Base-by-base conservation (phyloP, 1,140 invertebrate genomes). In the Drosophila micromelanica region DNA sequence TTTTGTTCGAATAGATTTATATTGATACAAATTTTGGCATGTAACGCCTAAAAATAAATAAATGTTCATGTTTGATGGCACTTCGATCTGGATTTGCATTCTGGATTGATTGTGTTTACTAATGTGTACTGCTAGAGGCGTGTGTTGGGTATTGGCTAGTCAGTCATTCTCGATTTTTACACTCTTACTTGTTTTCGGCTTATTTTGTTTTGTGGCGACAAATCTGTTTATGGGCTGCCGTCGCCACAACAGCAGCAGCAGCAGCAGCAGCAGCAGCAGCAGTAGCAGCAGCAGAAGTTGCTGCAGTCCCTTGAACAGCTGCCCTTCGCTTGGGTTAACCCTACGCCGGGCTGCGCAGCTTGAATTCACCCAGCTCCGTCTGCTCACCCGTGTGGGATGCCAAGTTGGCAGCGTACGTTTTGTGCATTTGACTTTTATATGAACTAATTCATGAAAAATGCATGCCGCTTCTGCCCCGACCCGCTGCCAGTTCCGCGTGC, bases 401-500 rank as follows among this genome's bases (percentile, higher is more conserved):
- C 60, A 59, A 59, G 52, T 73, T 82, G 52, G 59, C 46, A 38
- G 49, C 59, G 60, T 55, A 64, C 46, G 23, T 68, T 73, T 73
- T 68, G 64, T 86, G 81, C 81, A 86, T 89, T 87, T 87, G 84
- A 89, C 84, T 89, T 87, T 87, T 82, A 87, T 87, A 87, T 87
- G 84, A 89, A 87, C 82, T 87, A 87, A 89, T 82, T 86, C 81
- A 87, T 87, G 82, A 87, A 87, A 87, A 89, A 87, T 87, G 84
- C 69, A 87, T 87, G 57, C 57, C 43, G 27, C 62, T 72, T 48
- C 54, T 23, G 20, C 56, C 57, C 73, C 59, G 49, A 54, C 74
- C 30, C 57, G 35, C 57, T 62, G 45, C 62, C 37, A 13, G 59
- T 57, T 60, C 42, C 48, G 46, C 55, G 30, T 68, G 63, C 49